Base-by-base conservation (phyloP, 2,797 vertebrate genomes). In the Hydrophis major region DNA sequence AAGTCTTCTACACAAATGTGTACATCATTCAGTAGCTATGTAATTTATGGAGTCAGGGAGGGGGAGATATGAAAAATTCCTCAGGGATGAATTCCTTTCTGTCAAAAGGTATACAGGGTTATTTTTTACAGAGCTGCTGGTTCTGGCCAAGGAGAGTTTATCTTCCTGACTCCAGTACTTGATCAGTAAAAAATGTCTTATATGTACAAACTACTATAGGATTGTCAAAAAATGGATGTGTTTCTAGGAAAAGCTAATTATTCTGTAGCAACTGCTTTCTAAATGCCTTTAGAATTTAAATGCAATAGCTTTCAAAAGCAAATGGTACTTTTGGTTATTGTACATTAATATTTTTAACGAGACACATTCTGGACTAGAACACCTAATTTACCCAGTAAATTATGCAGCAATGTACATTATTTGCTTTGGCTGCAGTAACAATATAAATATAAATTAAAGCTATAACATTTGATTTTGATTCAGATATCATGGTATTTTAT, bases 11-110 rank as follows among this genome's bases (percentile, higher is more conserved):
- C 92, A 59, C 86, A 93, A 94, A 87, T 18, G 5, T 90, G 7
- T 4, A 18, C 0, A 1, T 86, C 53, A 91, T 92, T 90, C 89
- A 89, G 89, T 89, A 92, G 93, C 92, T 89, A 28, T 86, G 42
- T 92, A 92, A 94, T 92, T 92, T 94, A 92, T 94, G 69, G 89
- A 50, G 83, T 7, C 55, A 55, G 56, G 88, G 56, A 47, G 87
- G 37, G 56, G 74, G 50, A 63, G 63, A 55, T 88, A 94, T 92
- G 91, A 90, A 91, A 91, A 92, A 92, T 92, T 83, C 88, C 86
- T 89, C 86, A 22, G 90, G 90, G 69, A 91, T 91, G 89, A 91
- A 89, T 59, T 92, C 92, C 59, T 91, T 94, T 53, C 86, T 92
- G 86, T 94, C 91, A 92, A 66, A 91, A 22, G n/a, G 47, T 14